Evolutionary conservation across 2,113 vertebrate species (phyloP), one percentile per base, ranked within the genome.

Genomic region (Mesitornis unicolor): DNA sequence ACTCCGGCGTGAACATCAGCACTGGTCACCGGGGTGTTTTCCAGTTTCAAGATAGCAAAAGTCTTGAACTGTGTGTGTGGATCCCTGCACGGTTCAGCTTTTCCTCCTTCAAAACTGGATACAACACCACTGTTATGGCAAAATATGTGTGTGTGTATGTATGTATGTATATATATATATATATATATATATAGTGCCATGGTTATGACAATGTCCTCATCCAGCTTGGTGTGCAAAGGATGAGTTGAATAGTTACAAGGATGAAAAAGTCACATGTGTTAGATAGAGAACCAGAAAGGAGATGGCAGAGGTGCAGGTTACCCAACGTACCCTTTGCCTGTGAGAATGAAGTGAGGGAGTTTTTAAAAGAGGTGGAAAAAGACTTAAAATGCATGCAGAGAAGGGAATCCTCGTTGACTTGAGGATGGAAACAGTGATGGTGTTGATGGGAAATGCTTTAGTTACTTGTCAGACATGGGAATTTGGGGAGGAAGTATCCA

Each of bases 311-410:
- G 35, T 19, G 13, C 26, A 25, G 51, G 36, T n/a, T 24, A 43
- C n/a, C 45, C 1, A 5, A 10, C 0, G 1, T 35, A 51, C 19
- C 31, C 73, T 80, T 54, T 6, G 15, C 40, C 40, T 22, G 17
- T 29, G 33, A 47, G 22, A 51, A 26, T 4, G 7, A 42, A 40
- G 11, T 36, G 36, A 33, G 57, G 38, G 26, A 13, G 7, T 38
- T 64, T 61, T 57, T 29, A 7, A n/a, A 67, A 68, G 71, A 70
- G 36, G 6, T n/a, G 40, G 45, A 31, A 12, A n/a, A n/a, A 48
- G 14, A 26, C 13, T 15, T 5, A 7, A 64, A 6, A 47, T 64
- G 33, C 9, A 4, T 3, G 14, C 1, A 4, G 7, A 57, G 38
- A 38, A 57, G 51, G 70, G 40, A 75, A 21, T 64, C 35, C 24